Conservation (phyloP, 2,888 invertebrate species). For the Phalangium opilio region DNA sequence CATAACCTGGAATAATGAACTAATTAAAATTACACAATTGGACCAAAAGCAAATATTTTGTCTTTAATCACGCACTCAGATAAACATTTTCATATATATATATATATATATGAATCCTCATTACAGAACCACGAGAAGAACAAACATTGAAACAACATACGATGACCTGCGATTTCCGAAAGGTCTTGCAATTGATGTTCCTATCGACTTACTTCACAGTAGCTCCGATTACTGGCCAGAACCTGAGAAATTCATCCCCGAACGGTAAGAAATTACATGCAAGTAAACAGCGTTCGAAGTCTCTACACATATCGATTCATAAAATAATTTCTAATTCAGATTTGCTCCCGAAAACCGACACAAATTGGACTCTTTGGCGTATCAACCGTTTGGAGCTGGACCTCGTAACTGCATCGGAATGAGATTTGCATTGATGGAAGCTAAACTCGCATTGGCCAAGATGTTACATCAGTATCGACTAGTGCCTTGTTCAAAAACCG, state of each 20-base stretch:
- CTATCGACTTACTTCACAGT: slow-evolving; percentile 2
- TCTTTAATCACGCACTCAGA: too few species aligned
- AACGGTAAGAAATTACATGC: too few species aligned
- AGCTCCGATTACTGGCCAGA: neutral
- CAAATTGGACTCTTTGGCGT: slow-evolving; percentile 2
- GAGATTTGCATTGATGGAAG: slow-evolving; percentile 4
- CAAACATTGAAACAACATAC: neutral
- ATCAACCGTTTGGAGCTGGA: slow-evolving; percentile 8
- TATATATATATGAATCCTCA: neutral
- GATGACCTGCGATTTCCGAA: slow-evolving; percentile 1
- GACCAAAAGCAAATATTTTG: too few species aligned
- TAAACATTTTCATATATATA: neutral
- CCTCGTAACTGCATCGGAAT: slow-evolving; percentile 8
- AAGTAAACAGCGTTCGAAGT: neutral
- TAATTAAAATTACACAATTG: too few species aligned
- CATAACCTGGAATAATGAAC: too few species aligned
- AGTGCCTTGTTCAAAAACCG: neutral
- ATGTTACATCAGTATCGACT: neutral
- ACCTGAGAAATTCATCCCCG: slow-evolving; percentile 2
- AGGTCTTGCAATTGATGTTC: neutral
- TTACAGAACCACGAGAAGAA: neutral
- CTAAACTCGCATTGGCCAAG: neutral
- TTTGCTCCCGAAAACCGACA: slow-evolving; percentile 3
- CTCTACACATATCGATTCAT: too few species aligned
- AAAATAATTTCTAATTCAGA: neutral